Base-by-base conservation (phyloP, 2,797 vertebrate species). In the Urophycis tenuis region DNA sequence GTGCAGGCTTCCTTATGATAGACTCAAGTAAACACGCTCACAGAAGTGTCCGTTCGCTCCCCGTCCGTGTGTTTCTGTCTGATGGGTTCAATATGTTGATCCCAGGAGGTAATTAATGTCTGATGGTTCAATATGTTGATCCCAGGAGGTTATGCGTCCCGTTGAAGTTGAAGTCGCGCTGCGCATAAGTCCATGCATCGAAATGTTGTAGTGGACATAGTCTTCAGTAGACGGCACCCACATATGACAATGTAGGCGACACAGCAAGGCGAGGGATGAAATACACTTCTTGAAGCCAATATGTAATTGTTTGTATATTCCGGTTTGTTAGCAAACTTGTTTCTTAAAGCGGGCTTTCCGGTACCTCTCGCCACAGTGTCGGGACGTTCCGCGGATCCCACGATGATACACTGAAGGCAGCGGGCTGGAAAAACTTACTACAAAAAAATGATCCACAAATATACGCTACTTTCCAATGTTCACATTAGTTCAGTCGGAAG, bases 121-220 rank as follows among this genome's bases (percentile, higher is more conserved):
- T 2, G 17, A 45, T 5, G 49, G 22, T n/a, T 53, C 22, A 7
- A n/a, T 5, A 22, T n/a, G 49, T 22, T 9, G 49, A 7, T 53
- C 49, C 49, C 49, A 1, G 49, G 22, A n/a, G 49, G 22, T 22
- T 17, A 19, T 25, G 8, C n/a, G 22, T 64, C 53, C 53, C 53
- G 53, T 64, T 5, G n/a, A 81, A 74, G 74, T 39, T 12, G 79
- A 71, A 76, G 75, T 32, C 30, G 36, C 33, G 83, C 83, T 72
- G 82, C 80, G 77, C 76, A 82, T 81, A 72, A 72, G 81, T 91
- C 90, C 90, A 89, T 89, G 86, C 79, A 88, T 81, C 78, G 76
- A 75, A 34, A 41, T 79, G 25, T 64, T n/a, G 49, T 10, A 14
- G 64, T 77, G 72, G 35, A 29, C 35, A 74, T 41, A 36, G 12